Conservation (phyloP, 2,113 vertebrate species). For the Gymnarchus niloticus region DNA sequence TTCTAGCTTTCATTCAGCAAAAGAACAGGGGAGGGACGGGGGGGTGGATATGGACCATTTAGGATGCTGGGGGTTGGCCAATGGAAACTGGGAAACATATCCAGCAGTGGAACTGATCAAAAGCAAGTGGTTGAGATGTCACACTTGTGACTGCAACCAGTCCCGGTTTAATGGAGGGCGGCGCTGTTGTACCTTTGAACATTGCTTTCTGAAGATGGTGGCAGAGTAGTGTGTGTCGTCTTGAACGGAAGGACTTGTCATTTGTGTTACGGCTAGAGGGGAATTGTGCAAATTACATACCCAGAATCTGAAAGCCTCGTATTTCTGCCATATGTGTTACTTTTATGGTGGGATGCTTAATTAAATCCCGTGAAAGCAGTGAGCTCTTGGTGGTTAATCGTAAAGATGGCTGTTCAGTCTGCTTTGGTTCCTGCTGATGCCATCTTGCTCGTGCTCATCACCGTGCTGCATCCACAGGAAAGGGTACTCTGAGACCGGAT, state of each 20-base stretch:
- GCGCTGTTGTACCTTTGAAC: neutral
- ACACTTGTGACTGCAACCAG: neutral
- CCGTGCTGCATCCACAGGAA: neutral
- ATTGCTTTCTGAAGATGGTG: conserved; percentile 7
- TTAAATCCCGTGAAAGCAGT: neutral
- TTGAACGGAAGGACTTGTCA: neutral
- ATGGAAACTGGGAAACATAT: neutral
- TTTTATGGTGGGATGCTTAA: neutral
- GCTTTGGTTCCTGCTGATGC: neutral
- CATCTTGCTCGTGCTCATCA: neutral
- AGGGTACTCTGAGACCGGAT: neutral
- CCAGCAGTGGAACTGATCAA: neutral
- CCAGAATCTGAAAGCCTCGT: neutral
- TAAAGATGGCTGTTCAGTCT: neutral
- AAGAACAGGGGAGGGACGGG: neutral
- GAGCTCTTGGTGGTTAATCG: neutral
- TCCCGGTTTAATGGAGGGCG: neutral
- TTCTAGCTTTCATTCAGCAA: conserved; percentile 12
- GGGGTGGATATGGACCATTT: neutral
- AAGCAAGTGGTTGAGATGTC: neutral
- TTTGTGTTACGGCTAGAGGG: neutral
- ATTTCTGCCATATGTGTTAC: neutral
- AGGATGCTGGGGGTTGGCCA: neutral
- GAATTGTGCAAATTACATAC: neutral
- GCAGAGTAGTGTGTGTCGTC: neutral